Evolutionary conservation across 2,113 vertebrate species (phyloP).

Genomic region (Labeo rohita): DNA sequence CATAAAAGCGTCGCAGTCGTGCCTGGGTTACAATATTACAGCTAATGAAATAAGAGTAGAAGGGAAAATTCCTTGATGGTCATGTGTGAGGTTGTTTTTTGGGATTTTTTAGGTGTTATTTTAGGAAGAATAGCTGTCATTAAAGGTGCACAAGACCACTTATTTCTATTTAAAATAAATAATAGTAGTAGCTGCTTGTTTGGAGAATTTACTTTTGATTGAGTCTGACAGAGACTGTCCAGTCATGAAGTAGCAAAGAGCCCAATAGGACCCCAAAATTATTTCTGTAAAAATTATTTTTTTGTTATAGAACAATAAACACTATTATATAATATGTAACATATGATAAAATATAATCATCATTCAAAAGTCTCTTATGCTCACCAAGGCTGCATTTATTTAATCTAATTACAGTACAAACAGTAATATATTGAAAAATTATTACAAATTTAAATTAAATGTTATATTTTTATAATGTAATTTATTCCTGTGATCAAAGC

Average conservation of each 20-base stretch:
- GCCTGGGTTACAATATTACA: background rate
- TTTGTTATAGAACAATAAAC: background rate
- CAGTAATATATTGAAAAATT: too few relatives aligned
- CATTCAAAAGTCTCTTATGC: background rate
- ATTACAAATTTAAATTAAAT: background rate
- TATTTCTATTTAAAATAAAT: too few relatives aligned
- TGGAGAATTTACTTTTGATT: too few relatives aligned
- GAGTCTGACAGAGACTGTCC: too few relatives aligned
- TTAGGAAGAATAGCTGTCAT: too few relatives aligned
- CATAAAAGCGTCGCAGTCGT: background rate
- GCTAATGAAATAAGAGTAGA: background rate
- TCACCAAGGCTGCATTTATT: too few relatives aligned
- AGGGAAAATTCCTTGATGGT: background rate
- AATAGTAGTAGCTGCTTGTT: too few relatives aligned
- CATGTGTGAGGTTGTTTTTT: background rate
- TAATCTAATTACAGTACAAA: background rate
- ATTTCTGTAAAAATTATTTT: too few relatives aligned
- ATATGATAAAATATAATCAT: background rate
- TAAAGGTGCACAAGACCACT: too few relatives aligned
- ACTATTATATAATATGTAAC: background rate
- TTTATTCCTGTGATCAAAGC: background rate
- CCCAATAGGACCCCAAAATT: too few relatives aligned
- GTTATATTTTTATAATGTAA: background rate
- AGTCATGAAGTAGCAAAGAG: too few relatives aligned
- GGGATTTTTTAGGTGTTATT: background rate